These are phyloP conservation scores for Sipha flava DNA, from an alignment of 1,140 invertebrate species.

Conservation along the genomic window DNA sequence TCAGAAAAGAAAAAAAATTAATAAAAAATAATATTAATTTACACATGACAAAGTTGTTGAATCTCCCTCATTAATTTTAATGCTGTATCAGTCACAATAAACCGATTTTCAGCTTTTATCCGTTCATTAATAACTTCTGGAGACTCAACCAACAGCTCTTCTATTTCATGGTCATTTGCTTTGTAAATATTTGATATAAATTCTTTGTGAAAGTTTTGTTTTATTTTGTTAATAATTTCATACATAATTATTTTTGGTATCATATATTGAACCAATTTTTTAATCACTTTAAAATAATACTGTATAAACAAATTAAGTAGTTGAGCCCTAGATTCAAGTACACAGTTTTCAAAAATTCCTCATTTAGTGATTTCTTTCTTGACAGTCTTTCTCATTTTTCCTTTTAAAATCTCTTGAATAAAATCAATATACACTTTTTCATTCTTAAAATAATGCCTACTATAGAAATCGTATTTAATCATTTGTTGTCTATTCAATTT, in stretches of 20 bases:
- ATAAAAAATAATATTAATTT: neutral
- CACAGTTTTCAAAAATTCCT: too few relatives aligned
- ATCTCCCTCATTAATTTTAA: neutral
- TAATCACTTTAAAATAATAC: conserved; percentile 37
- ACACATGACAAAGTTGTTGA: neutral
- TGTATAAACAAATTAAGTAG: conserved; percentile 36
- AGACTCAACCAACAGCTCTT: neutral
- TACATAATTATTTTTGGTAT: conserved; percentile 39
- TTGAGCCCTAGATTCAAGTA: conserved; percentile 7
- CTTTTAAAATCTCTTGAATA: too few relatives aligned
- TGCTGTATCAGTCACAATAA: neutral
- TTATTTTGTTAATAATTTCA: conserved; percentile 36
- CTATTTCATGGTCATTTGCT: neutral
- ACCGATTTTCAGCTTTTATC: neutral
- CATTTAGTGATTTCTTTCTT: neutral
- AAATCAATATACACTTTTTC: too few relatives aligned
- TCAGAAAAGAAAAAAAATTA: neutral
- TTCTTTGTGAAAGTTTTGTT: conserved; percentile 33
- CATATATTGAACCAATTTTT: conserved; percentile 36
- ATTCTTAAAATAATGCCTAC: too few relatives aligned
- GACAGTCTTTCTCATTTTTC: neutral
- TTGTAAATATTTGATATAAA: conserved; percentile 35
- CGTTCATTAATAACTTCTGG: neutral
- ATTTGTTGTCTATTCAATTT: too few relatives aligned
- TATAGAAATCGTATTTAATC: too few relatives aligned